These are phyloP conservation scores for Troides aeacus DNA, from an alignment of 2,888 invertebrate species.

Conservation along the genomic window DNA sequence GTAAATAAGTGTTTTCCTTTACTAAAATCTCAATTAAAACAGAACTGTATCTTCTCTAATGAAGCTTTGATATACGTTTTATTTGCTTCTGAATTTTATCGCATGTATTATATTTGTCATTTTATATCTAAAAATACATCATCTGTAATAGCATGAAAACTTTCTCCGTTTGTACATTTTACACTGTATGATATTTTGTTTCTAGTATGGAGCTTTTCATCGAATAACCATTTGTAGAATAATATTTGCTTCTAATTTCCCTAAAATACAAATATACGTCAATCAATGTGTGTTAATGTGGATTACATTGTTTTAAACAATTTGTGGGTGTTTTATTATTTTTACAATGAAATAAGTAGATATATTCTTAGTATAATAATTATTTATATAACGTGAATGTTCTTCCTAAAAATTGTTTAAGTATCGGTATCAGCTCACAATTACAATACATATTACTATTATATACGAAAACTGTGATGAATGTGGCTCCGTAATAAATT, in stretches of 20 bases:
- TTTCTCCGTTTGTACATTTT: neutral
- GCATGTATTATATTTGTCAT: neutral
- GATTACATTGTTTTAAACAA: neutral
- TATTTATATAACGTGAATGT: constrained; percentile 8
- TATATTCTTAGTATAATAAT: neutral
- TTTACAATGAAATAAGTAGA: neutral
- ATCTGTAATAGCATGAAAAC: neutral
- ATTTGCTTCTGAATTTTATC: neutral
- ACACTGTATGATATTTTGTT: neutral
- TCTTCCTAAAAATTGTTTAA: neutral
- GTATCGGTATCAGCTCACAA: neutral
- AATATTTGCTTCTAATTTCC: neutral
- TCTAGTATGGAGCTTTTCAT: neutral
- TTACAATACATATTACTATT: constrained; percentile 25
- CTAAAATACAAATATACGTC: neutral
- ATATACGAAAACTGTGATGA: constrained; percentile 69
- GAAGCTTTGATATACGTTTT: neutral
- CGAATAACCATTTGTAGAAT: too few relatives aligned
- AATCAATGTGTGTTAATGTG: neutral
- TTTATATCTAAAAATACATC: neutral
- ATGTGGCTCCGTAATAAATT: constrained; percentile 65
- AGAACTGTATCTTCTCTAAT: neutral
- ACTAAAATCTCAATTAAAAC: too few relatives aligned
- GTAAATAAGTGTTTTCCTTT: too few relatives aligned
- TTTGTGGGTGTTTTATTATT: neutral